Evolutionary conservation across 2,113 vertebrate species (phyloP), one percentile per base, ranked within the genome.

Genomic region (Chroicocephalus ridibundus): DNA sequence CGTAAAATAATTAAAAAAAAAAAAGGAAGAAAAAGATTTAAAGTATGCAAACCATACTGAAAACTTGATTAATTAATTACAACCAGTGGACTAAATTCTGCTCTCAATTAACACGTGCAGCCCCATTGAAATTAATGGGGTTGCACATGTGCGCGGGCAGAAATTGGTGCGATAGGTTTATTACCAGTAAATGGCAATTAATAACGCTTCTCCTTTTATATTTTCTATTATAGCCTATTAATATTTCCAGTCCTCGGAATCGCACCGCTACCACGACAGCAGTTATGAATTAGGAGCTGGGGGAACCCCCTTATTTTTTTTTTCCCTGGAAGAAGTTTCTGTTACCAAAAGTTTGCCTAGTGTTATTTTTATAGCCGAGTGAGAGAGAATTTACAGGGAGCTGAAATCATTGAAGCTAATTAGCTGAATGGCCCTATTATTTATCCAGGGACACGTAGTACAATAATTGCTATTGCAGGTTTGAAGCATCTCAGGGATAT

Each of bases 401-500:
- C 97, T 98, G 98, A 97, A 98, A 98, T 98, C 98, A 98, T 98
- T 98, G 98, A 96, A 98, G 98, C 98, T 98, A 98, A 98, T 98
- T 98, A 98, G 97, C 98, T 98, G 98, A 98, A 98, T 98, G 98
- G 98, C 97, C 96, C 98, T 98, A 98, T 98, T 98, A 98, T 98
- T 98, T 98, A 98, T 98, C 98, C 98, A 98, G 98, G 98, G 98
- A 98, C 98, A 98, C 98, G 95, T 98, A 98, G 97, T 98, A 98
- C 98, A 98, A 98, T 98, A 98, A 98, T 98, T 98, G 98, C 98
- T 98, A 98, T 98, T 98, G 98, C 98, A 98, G 98, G 98, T 98
- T 98, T 98, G 97, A 98, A 98, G 97, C 98, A 98, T 98, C 98
- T 98, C 98, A 97, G 98, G 98, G 98, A 98, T 98, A 98, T 98